Base-by-base conservation (phyloP, 2,113 vertebrate genomes). In the Xenus cinereus region DNA sequence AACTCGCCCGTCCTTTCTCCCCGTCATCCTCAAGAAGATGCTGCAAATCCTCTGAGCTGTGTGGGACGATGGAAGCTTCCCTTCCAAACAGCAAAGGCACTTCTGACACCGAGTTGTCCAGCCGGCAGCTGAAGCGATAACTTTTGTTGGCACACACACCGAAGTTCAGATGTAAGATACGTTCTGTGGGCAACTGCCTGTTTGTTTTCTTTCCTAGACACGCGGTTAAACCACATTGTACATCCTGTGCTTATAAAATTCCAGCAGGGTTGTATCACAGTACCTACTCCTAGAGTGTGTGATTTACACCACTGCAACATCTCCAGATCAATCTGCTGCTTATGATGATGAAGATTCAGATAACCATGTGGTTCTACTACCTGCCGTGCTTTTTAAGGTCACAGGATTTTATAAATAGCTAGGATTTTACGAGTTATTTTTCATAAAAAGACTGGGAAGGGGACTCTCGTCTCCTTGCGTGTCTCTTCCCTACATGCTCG, bases 181-280 rank as follows among this genome's bases (percentile, higher is more conserved):
- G 80, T 72, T 97, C 95, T 97, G 97, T 79, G 97, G 96, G 96
- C 97, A 98, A 91, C 86, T 91, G 96, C 91, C 95, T 97, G 96
- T 96, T 98, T 98, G 91, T 97, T 98, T 98, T 97, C 95, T 96
- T 98, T 97, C 94, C 97, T 97, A 97, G 97, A 98, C 94, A 95
- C 12, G 92, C 30, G 84, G 97, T 97, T 98, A 97, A 97, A 97
- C 97, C 96, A 59, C 95, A 93, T 53, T 91, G 92, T 75, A 97
- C 97, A 97, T 98, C 97, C 97, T 98, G 97, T 98, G 96, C 97
- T 98, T 97, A 97, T 91, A 95, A 97, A 97, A 98, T 98, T 98
- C 98, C 98, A 98, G 91, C 96, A 95, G 94, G 95, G 86, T 83
- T 97, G 84, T 97, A 95, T 97, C 97, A 98, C 88, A 96, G 94